Conservation (phyloP, 1,140 invertebrate species). For the Leptinotarsa texana region DNA sequence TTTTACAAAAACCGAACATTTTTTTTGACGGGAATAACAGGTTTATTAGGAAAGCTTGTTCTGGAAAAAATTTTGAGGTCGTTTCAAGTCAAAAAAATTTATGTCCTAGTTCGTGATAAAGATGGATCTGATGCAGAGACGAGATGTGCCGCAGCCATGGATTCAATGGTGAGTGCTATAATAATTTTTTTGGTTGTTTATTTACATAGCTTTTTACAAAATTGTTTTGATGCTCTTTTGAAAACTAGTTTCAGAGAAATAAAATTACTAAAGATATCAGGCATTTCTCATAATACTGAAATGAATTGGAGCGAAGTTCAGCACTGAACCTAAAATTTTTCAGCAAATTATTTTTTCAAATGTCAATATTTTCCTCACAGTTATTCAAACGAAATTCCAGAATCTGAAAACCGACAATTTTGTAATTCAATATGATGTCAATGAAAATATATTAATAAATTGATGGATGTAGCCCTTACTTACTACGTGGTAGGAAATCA, state of each 20-base stretch:
- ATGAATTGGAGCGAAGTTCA: background rate
- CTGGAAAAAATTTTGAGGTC: constrained; percentile 52
- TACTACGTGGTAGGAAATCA: no score
- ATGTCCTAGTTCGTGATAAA: constrained; percentile 76
- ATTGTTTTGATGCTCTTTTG: background rate
- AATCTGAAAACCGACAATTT: no score
- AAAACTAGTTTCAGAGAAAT: background rate
- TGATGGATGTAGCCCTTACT: no score
- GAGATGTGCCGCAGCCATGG: constrained; percentile 65
- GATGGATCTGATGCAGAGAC: constrained; percentile 68
- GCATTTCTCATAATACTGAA: no score
- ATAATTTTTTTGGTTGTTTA: background rate
- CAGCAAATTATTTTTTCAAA: background rate
- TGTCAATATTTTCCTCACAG: background rate
- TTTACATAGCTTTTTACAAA: background rate
- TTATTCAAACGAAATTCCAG: no score
- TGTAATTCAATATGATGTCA: no score
- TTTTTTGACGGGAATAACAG: constrained; percentile 62
- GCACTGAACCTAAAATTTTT: background rate
- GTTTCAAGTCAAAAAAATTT: constrained; percentile 65
- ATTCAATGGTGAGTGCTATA: constrained; percentile 61
- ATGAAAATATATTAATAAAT: no score
- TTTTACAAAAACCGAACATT: constrained; percentile 55
- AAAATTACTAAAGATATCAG: background rate
- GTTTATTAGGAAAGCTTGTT: constrained; percentile 71